Base-by-base conservation (phyloP, 2,113 vertebrate genomes). In the Pangasianodon hypophthalmus region DNA sequence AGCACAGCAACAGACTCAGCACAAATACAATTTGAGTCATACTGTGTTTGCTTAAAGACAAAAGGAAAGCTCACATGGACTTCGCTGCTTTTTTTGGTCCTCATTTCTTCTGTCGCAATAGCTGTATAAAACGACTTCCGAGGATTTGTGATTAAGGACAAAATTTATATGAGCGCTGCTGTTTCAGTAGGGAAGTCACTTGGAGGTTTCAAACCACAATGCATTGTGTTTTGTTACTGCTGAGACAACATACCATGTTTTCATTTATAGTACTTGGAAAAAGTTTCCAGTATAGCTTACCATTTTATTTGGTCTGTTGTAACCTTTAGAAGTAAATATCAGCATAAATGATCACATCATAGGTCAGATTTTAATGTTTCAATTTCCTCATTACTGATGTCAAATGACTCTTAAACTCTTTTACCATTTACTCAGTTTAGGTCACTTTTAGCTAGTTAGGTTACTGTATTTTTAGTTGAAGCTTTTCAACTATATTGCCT, bases 1-100 rank as follows among this genome's bases (percentile, higher is more conserved):
- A 75, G 82, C 69, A 44, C 52, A 73, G 16, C 69, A 85, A 44
- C 41, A 83, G 60, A 71, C 77, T 50, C 58, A 52, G 56, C 24
- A 0, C 56, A 79, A 83, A 69, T 82, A 54, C 58, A 44, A 32
- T 82, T 41, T 88, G 79, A 83, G 62, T 88, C 79, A 88, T 37
- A 69, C 32, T 56, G 48, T 83, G 79, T 81, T 77, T 77, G 73
- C 73, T 77, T 46, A 77, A 77, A 46, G 73, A 46, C 73, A 77
- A 77, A 46, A 77, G 44, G 73, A 77, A 26, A 77, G 19, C 26
- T 48, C 37, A 60, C 62, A 85, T 79, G 73, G 24, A 87, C 87
- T 37, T 80, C 29, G 58, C 77, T 11, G 67, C 87, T 81, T 64
- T 81, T 41, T 88, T 79, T 69, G 50, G 44, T 13, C 46, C 46